These are phyloP conservation scores for Ditula angustiorana DNA, from an alignment of 2,888 invertebrate genomes.

Conservation along the genomic window DNA sequence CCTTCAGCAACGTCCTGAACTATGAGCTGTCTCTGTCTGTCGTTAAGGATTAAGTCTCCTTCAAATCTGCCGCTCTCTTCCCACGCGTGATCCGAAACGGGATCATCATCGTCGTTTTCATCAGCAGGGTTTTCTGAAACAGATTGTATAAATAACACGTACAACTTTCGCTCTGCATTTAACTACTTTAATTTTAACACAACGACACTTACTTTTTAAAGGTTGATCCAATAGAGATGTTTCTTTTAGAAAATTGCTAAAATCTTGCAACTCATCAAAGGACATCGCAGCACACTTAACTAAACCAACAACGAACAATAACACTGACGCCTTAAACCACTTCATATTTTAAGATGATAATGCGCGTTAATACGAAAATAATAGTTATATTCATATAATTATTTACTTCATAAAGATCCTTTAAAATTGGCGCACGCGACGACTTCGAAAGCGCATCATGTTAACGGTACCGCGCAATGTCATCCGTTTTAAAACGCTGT, in stretches of 20 bases:
- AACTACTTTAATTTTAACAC: constrained; percentile 8
- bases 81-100: constrained; percentile 75
- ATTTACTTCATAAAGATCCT: background rate
- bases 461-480: constrained; percentile 17
- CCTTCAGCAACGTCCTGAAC: constrained; percentile 75
- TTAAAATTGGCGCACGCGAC: background rate
- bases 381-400: background rate
- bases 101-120: constrained; percentile 67
- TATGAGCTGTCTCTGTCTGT: constrained; percentile 73
- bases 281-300: constrained; percentile 69
- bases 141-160: background rate
- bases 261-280: constrained; percentile 72
- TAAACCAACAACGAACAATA: constrained; percentile 63
- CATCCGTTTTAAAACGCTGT: constrained; percentile 28
- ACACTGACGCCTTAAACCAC: constrained; percentile 58
- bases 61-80: constrained; percentile 83
- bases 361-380: background rate
- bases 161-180: background rate
- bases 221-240: constrained; percentile 75
- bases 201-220: constrained; percentile 73
- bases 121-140: constrained; percentile 51
- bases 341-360: constrained; percentile 54
- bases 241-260: constrained; percentile 70
- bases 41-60: constrained; percentile 81
- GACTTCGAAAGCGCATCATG: constrained; percentile 2